Conservation (phyloP, 2,888 invertebrate genomes). For the Machimus rusticus region DNA sequence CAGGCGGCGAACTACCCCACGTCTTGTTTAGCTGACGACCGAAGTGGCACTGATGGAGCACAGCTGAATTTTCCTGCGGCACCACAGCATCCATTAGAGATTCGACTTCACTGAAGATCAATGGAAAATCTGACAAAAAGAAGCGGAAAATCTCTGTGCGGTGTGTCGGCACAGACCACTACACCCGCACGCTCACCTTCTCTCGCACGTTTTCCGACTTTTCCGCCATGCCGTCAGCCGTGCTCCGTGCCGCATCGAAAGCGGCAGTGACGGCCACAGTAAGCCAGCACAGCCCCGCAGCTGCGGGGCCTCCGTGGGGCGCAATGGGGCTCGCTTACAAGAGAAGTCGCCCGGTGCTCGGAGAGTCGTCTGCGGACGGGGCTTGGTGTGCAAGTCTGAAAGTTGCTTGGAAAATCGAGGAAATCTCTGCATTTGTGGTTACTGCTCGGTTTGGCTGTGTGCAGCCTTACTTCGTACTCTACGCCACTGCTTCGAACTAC, state of each 20-base stretch:
- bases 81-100: conserved; percentile 5
- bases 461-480: not conserved
- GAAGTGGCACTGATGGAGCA: conserved; percentile 38
- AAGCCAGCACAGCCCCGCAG: not conserved
- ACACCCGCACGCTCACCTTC: conserved; percentile 6
- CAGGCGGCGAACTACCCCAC: conserved; percentile 26
- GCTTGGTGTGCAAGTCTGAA: not conserved
- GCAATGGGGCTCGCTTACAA: not conserved
- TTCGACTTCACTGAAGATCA: conserved; percentile 16
- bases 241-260: not conserved
- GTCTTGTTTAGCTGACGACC: conserved; percentile 35
- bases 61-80: conserved; percentile 16
- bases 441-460: not conserved
- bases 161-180: not conserved
- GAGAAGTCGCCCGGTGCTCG: not conserved
- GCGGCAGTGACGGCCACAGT: not conserved
- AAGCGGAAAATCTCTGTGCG: conserved; percentile 22
- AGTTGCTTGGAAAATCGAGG: conserved; percentile 1
- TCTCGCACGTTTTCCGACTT: conserved; percentile 11
- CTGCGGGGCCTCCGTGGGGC: not conserved
- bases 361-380: not conserved
- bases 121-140: conserved; percentile 14
- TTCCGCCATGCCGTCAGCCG: not conserved
- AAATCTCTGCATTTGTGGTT: conserved; percentile 25
- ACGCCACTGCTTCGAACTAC: not conserved